These are phyloP conservation scores for Drosophila niveifrons DNA, from an alignment of 2,888 invertebrate species.

Conservation along the genomic window DNA sequence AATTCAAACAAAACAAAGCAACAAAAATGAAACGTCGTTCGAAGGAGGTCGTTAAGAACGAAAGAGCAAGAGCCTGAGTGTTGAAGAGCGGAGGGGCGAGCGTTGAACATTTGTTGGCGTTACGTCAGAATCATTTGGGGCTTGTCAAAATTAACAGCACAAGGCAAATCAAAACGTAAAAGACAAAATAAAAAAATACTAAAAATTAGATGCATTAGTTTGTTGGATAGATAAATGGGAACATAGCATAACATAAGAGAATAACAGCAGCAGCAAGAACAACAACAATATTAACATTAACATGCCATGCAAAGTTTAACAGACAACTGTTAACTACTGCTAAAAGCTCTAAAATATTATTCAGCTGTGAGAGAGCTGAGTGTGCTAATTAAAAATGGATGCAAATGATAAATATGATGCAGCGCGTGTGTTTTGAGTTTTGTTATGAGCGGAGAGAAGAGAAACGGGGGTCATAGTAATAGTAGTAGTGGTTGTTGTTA, in stretches of 20 bases:
- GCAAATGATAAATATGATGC: conserved; percentile 78
- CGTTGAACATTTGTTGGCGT: conserved; percentile 44
- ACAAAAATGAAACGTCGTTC: conserved; percentile 26
- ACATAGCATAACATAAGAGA: conserved; percentile 1
- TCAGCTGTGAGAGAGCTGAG: conserved; percentile 61
- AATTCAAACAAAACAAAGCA: conserved; percentile 42
- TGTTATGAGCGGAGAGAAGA: conserved; percentile 59
- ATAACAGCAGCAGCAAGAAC: conserved; percentile 28
- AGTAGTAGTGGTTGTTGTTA: conserved; percentile 33
- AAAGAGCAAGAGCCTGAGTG: conserved; percentile 5
- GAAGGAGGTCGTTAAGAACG: conserved; percentile 31
- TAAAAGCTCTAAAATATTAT: conserved; percentile 50
- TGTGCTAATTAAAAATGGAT: conserved; percentile 71
- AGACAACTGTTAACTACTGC: conserved; percentile 65
- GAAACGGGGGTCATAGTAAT: conserved; percentile 37
- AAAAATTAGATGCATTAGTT: conserved; percentile 60
- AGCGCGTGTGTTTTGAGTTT: conserved; percentile 53
- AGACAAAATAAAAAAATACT: conserved; percentile 27
- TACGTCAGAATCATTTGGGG: conserved; percentile 73
- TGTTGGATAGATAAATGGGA: conserved; percentile 44
- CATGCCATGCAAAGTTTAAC: conserved; percentile 63
- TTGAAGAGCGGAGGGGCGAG: neutral
- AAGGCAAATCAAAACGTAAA: conserved; percentile 50
- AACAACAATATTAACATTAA: conserved; percentile 36
- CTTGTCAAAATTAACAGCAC: conserved; percentile 74